Base-by-base conservation (phyloP, 1,140 invertebrate species). In the Vollenhovia emeryi region DNA sequence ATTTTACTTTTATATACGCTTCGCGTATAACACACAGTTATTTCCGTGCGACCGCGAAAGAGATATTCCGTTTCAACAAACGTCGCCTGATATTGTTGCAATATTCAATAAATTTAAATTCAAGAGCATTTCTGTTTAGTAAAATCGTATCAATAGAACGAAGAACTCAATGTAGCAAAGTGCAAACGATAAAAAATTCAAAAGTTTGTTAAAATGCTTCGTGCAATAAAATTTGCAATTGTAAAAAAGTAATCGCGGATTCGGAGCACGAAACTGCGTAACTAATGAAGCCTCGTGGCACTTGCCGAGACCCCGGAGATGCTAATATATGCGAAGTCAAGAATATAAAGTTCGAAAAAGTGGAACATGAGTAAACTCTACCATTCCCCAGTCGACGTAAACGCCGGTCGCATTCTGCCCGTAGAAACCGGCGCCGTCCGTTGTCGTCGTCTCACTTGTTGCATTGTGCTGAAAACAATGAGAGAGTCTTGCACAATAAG, bases 321-420 rank as follows among this genome's bases (percentile, higher is more conserved):
- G 30, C n/a, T 75, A 84, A 84, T 62, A 30, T 18, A 62, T 52
- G 69, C 71, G 1, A 52, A 52, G 74, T 62, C 36, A 50, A 40
- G 45, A n/a, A 40, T 52, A 33, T 24, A 48, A 36, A 71, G 60
- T 85, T 50, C 52, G 45, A 75, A 89, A 88, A 89, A 86, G 71
- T 86, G 27, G 84, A 73, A 40, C 86, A 74, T 33, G 11, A 36
- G 18, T 40, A 76, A 90, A 89, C 60, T 91, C 93, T 92, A 95
- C 94, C 94, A 93, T 91, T 87, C 89, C 92, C 94, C 94, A 94
- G 74, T 94, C 89, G 45, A 92, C 73, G 62, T 87, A 68, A 30
- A 52, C 64, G 69, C 36, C 36, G 27, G 83, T 85, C 27, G 85
- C 71, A 82, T 91, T 91, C 75, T 86, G 86, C 45, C 85, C 75